Percentiles rank a stretch among this genome's conserved stretches.
These are phyloP conservation scores for Lymantria dispar DNA, from an alignment of 2,888 invertebrate species.

Conservation along the genomic window DNA sequence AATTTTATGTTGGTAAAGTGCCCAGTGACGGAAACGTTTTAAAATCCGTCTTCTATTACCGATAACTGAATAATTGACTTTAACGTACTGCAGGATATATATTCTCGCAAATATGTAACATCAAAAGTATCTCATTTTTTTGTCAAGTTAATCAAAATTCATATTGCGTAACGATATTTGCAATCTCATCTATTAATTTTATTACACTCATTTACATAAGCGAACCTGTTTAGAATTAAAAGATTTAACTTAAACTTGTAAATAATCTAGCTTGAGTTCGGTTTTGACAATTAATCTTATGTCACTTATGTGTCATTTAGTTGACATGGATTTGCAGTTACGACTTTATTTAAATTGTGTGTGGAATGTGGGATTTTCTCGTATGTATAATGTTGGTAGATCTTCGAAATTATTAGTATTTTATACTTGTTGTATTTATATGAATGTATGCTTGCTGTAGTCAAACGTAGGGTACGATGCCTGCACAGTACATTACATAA, in stretches of 20 bases:
- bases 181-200: not conserved
- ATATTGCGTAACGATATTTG: not conserved
- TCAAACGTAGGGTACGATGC: no score
- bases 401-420: not conserved
- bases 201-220: conserved; percentile 17
- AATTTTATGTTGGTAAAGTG: no score
- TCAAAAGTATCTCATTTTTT: no score
- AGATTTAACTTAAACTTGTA: conserved; percentile 26
- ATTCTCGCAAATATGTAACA: no score
- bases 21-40: no score
- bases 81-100: no score
- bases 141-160: not conserved
- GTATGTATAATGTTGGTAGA: not conserved
- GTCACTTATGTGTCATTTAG: conserved; percentile 32
- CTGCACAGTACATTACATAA: no score
- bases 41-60: no score
- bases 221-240: conserved; percentile 21
- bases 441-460: no score
- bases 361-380: conserved; percentile 2
- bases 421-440: no score
- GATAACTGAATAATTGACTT: no score
- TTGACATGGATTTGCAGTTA: conserved; percentile 30
- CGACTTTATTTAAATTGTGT: conserved; percentile 9
- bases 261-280: conserved; percentile 28
- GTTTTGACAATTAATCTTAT: conserved; percentile 27